Evolutionary conservation across 2,797 vertebrate species (phyloP), one percentile per base, ranked within the genome.

Genomic region (Novumbra hubbsi): DNA sequence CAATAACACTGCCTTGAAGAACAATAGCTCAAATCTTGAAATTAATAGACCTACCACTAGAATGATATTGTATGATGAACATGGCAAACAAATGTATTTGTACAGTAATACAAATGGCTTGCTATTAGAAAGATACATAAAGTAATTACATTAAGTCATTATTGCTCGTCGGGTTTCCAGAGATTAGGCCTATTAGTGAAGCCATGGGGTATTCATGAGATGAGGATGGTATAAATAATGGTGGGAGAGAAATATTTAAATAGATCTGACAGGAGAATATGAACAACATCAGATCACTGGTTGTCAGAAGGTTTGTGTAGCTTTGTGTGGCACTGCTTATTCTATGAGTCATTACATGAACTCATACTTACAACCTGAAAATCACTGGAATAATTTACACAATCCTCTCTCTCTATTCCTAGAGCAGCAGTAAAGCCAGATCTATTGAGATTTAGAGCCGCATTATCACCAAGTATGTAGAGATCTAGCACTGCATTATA

Each of bases 141-240:
- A 30, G 63, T 65, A 32, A 65, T 65, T 65, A 65, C 55, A 60
- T 60, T 65, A 30, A 30, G 63, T 65, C 17, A 65, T 65, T 65
- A 65, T 45, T 45, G 41, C 17, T 65, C 63, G 5, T 17, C 16
- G 14, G 32, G 27, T 32, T 32, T 65, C 63, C 16, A 15, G 7
- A 65, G 63, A 34, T 65, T 65, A 30, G 63, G 14, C 27, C 1
- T 65, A 65, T 65, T 34, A 34, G 17, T 34, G 6, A 65, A 17
- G 16, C 63, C 16, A 65, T 65, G 30, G 63, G 24, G 30, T 65
- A 32, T 19, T 32, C 6, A 19, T 17, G 30, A 64, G 30, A 64
- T 64, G 27, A 16, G 30, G 63, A 32, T 8, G 27, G 5, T 64
- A 24, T 60, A 60, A 60, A 60, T 27, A 60, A 11, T 60, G 8